A percentile compares a stretch with the other conserved stretches of the same genome.
phyloP scores from a whole-genome alignment of 2,888 invertebrate species.

The Auanema sp. region DNA sequence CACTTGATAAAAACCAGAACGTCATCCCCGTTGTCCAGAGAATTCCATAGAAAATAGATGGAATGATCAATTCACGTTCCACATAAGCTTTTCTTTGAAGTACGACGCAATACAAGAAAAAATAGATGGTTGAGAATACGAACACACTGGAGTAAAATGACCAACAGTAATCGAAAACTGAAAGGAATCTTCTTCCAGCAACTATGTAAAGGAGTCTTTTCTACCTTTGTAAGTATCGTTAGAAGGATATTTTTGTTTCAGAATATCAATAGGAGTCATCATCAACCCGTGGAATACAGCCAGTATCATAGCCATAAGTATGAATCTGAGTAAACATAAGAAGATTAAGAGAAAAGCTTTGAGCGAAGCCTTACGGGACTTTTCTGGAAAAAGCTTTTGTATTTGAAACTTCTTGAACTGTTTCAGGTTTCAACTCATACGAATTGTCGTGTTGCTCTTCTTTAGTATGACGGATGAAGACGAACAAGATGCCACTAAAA shows the following conservation, averaged over 20 bases:
- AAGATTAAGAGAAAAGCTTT: background rate
- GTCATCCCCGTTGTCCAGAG: conserved; percentile 57
- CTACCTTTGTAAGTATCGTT: conserved; percentile 37
- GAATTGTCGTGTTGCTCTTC: conserved; percentile 6
- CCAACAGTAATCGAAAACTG: conserved; percentile 59
- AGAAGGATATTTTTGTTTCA: conserved; percentile 40
- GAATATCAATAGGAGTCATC: conserved; percentile 55
- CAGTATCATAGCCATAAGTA: conserved; percentile 47
- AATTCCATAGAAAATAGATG: conserved; percentile 50
- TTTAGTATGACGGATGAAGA: conserved; percentile 21
- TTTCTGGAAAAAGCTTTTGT: conserved; percentile 12
- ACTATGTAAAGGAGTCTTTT: background rate
- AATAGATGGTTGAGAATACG: conserved; percentile 57
- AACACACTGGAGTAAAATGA: conserved; percentile 56
- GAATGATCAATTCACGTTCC: conserved; percentile 44
- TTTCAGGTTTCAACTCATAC: background rate
- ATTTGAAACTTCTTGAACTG: background rate
- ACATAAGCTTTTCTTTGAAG: conserved; percentile 39
- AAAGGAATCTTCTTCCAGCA: conserved; percentile 12
- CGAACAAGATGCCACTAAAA: conserved; percentile 28
- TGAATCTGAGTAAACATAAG: conserved; percentile 35
- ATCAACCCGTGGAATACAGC: conserved; percentile 56
- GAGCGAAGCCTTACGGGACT: conserved; percentile 10
- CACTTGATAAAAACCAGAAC: conserved; percentile 67
- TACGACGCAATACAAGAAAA: conserved; percentile 49